These are phyloP conservation scores for Cryptoprocta ferox DNA, from an alignment of 2,797 vertebrate genomes.

Conservation along the genomic window DNA sequence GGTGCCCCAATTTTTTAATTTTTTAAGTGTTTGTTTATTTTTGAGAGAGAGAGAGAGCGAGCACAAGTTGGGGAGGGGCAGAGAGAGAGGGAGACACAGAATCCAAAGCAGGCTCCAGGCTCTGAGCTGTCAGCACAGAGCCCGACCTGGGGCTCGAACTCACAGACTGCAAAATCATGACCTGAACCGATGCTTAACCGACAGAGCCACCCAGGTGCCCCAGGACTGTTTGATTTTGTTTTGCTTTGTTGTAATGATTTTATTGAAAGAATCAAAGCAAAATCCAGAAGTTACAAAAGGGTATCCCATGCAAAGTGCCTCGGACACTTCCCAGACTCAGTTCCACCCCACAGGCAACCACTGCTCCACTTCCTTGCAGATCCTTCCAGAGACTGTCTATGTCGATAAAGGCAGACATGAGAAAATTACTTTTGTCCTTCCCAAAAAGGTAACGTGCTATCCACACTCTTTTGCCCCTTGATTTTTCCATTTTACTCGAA, in stretches of 20 bases:
- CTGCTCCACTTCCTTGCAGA: neutral
- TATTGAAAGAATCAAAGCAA: slow-evolving; percentile 9
- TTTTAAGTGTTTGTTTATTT: neutral
- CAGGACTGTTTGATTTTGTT: neutral
- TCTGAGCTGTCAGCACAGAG: neutral
- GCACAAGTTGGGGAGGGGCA: neutral
- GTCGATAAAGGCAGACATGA: neutral
- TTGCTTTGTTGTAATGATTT: neutral
- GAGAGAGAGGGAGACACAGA: neutral
- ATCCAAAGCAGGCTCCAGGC: too few relatives aligned
- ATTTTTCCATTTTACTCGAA: neutral
- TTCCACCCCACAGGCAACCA: neutral
- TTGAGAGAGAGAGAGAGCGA: neutral
- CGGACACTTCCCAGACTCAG: neutral
- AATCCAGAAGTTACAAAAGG: neutral
- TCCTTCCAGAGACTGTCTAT: neutral
- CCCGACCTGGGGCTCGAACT: neutral
- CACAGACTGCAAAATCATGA: neutral
- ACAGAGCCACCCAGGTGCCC: neutral
- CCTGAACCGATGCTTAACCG: neutral
- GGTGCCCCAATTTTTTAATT: neutral
- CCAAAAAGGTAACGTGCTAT: neutral
- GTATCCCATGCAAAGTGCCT: neutral
- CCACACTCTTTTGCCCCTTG: neutral
- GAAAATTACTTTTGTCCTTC: neutral